Base-by-base conservation (phyloP, 2,888 invertebrate species). In the Drosophila pseudotakahashii region DNA sequence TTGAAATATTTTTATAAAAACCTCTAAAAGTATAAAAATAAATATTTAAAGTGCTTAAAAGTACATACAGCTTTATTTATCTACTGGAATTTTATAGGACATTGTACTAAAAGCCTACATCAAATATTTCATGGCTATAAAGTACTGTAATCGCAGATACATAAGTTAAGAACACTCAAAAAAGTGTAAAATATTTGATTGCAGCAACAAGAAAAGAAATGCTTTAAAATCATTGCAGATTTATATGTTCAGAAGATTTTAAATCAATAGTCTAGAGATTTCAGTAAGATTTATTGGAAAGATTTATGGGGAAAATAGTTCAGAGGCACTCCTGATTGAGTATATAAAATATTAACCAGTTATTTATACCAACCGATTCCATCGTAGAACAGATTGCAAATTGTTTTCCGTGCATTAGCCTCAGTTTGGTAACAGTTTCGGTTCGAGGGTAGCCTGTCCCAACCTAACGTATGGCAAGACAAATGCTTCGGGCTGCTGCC, bases 401-500 rank as follows among this genome's bases (percentile, higher is more conserved):
- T 62, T 62, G 50, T 30, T 63, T 32, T 6, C 63, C 6, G 34
- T 62, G 63, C 42, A 62, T 4, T 0, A 11, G 34, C 19, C 30
- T 16, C 30, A 62, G 61, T 62, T 62, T 61, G 62, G 61, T 39
- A 61, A 48, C 61, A 61, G 19, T 61, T 41, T 34, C 62, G 16
- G 32, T 60, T 14, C 52, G 61, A 41, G 62, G 61, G 39, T 48
- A 14, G 53, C 53, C 59, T 47, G 36, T 16, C 41, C 62, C 39
- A 42, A 30, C 39, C 48, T 32, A 60, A 70, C 71, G 70, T 60
- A 70, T 70, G 70, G 70, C 60, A 77, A 80, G 81, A 81, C 78
- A 82, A 81, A 86, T 80, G 81, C 73, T 74, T 58, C 37, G 69
- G 76, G 74, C 54, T 86, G 78, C 67, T 78, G 84, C 73, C 79